phyloP scores from a whole-genome alignment of 2,113 vertebrate species.

The Falco punctatus region DNA sequence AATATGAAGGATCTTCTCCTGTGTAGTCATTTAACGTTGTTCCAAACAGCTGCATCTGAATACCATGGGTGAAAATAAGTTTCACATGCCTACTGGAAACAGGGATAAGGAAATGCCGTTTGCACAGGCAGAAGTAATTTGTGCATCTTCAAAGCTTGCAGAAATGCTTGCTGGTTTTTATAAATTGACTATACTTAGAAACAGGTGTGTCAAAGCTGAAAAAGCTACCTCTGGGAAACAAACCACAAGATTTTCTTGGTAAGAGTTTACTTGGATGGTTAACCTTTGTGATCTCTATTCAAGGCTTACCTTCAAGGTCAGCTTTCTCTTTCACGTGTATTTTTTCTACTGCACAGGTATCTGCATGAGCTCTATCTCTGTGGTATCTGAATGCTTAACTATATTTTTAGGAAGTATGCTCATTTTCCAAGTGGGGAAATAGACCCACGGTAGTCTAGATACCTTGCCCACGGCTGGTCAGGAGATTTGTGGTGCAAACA shows the following conservation, averaged over 20 bases:
- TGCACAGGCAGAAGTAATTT: constrained; percentile 15
- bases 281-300: not conserved
- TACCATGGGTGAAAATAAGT: constrained; percentile 36
- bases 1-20: not conserved
- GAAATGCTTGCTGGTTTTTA: not conserved
- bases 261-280: not conserved
- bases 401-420: not conserved
- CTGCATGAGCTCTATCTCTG: not conserved
- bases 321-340: not conserved
- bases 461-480: rapidly evolving
- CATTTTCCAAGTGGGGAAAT: not conserved
- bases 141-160: constrained; percentile 57
- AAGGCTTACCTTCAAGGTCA: not conserved
- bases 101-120: constrained; percentile 40
- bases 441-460: not conserved
- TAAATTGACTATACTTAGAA: not conserved
- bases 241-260: not conserved
- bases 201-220: not conserved
- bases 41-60: not conserved
- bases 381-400: not conserved
- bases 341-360: not conserved
- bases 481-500: not conserved
- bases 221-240: not conserved
- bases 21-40: not conserved
- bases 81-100: constrained; percentile 48